Percentiles rank a stretch among this genome's conserved stretches.
These are phyloP conservation scores for Mormyrops boulengeri DNA, from an alignment of 2,797 vertebrate genomes.

Conservation along the genomic window DNA sequence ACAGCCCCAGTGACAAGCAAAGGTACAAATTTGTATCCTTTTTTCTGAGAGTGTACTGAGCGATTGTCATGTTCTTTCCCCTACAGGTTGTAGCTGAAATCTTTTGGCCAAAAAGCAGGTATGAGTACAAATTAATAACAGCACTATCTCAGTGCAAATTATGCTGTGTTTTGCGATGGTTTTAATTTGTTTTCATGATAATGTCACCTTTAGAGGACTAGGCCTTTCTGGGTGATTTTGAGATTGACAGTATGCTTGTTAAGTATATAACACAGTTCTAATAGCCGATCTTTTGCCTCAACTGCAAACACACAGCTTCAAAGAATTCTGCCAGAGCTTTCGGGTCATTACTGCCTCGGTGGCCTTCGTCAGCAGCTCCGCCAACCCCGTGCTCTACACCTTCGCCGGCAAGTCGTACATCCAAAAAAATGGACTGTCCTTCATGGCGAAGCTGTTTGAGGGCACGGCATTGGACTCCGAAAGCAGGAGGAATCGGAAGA, in stretches of 20 bases:
- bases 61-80: not conserved
- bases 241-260: not conserved
- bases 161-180: not conserved
- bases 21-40: too few species aligned
- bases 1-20: too few species aligned
- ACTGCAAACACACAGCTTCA: conserved; percentile 41
- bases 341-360: conserved; percentile 57
- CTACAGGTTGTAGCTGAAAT: conserved; percentile 48
- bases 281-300: not conserved
- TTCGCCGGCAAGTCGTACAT: conserved; percentile 75
- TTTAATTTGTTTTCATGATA: not conserved
- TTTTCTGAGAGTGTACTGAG: too few species aligned
- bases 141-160: not conserved
- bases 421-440: conserved; percentile 61
- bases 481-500: conserved; percentile 24
- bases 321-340: not conserved
- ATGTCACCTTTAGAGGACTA: not conserved
- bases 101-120: rapidly evolving
- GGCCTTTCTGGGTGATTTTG: not conserved
- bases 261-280: not conserved
- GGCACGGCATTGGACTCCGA: conserved; percentile 52
- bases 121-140: conserved; percentile 25
- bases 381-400: conserved; percentile 77
- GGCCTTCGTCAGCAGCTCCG: conserved; percentile 80
- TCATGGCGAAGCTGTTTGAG: conserved; percentile 78